A percentile compares a stretch with the other conserved stretches of the same genome.
These are phyloP conservation scores for Drosophila neutralis DNA, from an alignment of 2,888 invertebrate genomes.

Conservation along the genomic window DNA sequence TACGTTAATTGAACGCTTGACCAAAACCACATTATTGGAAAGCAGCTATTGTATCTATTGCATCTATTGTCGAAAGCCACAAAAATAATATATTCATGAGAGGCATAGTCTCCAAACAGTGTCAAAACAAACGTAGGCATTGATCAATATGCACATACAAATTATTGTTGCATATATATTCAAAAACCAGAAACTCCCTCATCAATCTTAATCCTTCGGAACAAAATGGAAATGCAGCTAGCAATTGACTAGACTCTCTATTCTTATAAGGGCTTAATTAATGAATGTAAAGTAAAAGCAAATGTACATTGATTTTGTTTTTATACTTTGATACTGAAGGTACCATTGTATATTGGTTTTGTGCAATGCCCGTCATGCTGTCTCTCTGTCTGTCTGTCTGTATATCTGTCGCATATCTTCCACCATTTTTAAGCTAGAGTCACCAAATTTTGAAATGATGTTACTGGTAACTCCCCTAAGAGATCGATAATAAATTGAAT, in stretches of 20 bases:
- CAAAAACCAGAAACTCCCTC: constrained; percentile 5
- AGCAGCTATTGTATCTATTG: constrained; percentile 61
- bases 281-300: not conserved
- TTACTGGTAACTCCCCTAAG: too few relatives aligned
- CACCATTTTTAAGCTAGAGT: too few relatives aligned
- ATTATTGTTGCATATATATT: constrained; percentile 30
- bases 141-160: constrained; percentile 25
- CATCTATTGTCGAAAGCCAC: constrained; percentile 45
- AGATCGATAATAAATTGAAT: too few relatives aligned
- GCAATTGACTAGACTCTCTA: not conserved
- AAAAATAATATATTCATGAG: constrained; percentile 57
- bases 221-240: constrained; percentile 16
- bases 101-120: constrained; percentile 6
- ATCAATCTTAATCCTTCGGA: not conserved
- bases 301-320: not conserved
- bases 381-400: too few relatives aligned
- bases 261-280: not conserved
- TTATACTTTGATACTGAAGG: too few relatives aligned
- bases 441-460: too few relatives aligned
- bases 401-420: too few relatives aligned
- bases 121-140: constrained; percentile 3
- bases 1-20: constrained; percentile 62
- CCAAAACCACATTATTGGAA: constrained; percentile 22
- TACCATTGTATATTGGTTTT: too few relatives aligned
- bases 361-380: too few relatives aligned